Evolutionary conservation across 2,113 vertebrate species (phyloP).

Genomic region (Murina feae): DNA sequence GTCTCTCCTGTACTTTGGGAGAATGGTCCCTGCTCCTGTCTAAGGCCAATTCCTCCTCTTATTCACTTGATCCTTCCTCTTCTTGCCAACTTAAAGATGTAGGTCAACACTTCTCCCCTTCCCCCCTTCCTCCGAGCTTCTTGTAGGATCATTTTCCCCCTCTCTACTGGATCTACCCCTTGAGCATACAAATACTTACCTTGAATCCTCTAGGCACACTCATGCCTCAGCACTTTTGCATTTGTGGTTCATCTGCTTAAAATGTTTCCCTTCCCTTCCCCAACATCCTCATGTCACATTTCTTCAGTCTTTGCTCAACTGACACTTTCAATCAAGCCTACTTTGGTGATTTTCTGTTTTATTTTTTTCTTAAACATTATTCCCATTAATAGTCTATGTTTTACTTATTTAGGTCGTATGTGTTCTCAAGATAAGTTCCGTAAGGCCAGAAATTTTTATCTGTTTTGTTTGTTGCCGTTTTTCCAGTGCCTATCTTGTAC

Average conservation of each 20-base stretch:
- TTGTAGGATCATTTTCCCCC: neutral
- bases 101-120: neutral
- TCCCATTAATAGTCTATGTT: neutral
- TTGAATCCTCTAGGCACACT: neutral
- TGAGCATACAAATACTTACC: neutral
- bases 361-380: neutral
- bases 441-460: neutral
- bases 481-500: neutral
- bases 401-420: neutral
- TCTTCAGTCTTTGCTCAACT: neutral
- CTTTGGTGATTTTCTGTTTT: neutral
- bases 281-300: neutral
- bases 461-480: neutral
- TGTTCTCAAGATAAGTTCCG: neutral
- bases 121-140: rapidly evolving
- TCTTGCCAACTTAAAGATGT: neutral
- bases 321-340: neutral
- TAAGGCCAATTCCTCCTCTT: neutral
- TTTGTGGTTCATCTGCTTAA: neutral
- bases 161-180: neutral
- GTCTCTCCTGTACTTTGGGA: neutral
- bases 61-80: neutral
- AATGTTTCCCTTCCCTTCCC: neutral
- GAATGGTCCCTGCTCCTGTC: neutral
- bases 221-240: neutral